phyloP scores from a whole-genome alignment of 2,888 invertebrate genomes.

The Eubasilissa splendida region DNA sequence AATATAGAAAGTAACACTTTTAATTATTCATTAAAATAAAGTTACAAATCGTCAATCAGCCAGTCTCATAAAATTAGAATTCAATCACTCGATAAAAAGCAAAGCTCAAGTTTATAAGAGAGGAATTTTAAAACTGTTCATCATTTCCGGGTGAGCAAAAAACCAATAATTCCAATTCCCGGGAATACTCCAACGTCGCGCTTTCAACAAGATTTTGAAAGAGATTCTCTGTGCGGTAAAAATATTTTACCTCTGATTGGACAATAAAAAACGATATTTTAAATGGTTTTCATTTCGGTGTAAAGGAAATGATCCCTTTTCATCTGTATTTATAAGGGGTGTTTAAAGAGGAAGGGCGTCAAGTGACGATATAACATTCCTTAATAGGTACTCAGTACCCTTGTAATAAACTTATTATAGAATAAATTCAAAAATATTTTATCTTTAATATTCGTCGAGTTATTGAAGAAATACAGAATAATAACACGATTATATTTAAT shows the following conservation, averaged over 20 bases:
- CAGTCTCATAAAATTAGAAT: conserved; percentile 9
- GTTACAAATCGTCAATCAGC: not conserved
- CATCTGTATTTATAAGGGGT: too few relatives aligned
- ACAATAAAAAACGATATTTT: conserved; percentile 2
- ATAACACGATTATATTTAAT: too few relatives aligned
- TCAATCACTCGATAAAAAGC: conserved; percentile 10
- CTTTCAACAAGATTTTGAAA: not conserved
- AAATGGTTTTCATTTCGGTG: not conserved
- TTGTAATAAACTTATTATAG: too few relatives aligned
- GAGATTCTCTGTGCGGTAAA: not conserved
- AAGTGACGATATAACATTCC: too few relatives aligned
- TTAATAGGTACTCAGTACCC: too few relatives aligned
- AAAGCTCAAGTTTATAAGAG: not conserved
- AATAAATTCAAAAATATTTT: too few relatives aligned
- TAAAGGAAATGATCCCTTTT: too few relatives aligned
- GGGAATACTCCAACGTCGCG: not conserved
- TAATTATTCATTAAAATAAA: not conserved
- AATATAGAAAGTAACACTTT: too few relatives aligned
- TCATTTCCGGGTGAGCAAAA: conserved; percentile 27
- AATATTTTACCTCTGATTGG: conserved; percentile 16
- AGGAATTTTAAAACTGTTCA: conserved; percentile 21
- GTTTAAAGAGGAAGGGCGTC: too few relatives aligned
- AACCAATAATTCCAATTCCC: conserved; percentile 22
- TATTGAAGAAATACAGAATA: too few relatives aligned
- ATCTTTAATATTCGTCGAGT: too few relatives aligned